These are phyloP conservation scores for Conomelus anceps DNA, from an alignment of 2,888 invertebrate species.

Conservation along the genomic window DNA sequence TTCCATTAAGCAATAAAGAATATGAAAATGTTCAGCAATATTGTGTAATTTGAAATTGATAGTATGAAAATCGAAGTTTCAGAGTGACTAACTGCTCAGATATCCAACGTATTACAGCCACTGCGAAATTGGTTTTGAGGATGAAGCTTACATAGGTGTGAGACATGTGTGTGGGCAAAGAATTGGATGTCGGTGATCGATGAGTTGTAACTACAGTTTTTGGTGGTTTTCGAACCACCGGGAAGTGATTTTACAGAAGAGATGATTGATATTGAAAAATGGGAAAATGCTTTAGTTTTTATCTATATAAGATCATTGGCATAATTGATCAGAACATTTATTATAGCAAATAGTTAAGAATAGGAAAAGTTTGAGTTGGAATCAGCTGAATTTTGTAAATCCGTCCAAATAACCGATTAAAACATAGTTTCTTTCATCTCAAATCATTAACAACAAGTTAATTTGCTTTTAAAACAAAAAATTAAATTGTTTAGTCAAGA, in stretches of 20 bases:
- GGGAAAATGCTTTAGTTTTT: too few species aligned
- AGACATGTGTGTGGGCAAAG: too few species aligned
- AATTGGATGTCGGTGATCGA: too few species aligned
- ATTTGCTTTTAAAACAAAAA: not conserved
- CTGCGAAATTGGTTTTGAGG: too few species aligned
- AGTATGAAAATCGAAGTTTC: not conserved
- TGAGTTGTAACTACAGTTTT: too few species aligned
- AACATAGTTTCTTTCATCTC: not conserved
- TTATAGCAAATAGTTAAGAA: not conserved
- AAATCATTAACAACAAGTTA: not conserved
- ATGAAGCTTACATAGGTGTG: too few species aligned
- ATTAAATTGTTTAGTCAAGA: not conserved
- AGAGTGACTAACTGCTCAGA: not conserved
- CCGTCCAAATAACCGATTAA: not conserved
- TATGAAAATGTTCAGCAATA: not conserved
- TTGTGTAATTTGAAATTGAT: not conserved
- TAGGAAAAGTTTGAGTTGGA: not conserved
- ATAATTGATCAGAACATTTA: not conserved
- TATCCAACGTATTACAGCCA: too few species aligned
- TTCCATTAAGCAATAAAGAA: too few species aligned
- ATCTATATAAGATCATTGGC: not conserved
- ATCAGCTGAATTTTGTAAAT: not conserved
- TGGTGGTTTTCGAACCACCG: too few species aligned
- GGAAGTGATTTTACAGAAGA: too few species aligned
- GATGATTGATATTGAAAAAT: too few species aligned